Conservation (phyloP, 2,888 invertebrate species). For the Eristalis intricaria region DNA sequence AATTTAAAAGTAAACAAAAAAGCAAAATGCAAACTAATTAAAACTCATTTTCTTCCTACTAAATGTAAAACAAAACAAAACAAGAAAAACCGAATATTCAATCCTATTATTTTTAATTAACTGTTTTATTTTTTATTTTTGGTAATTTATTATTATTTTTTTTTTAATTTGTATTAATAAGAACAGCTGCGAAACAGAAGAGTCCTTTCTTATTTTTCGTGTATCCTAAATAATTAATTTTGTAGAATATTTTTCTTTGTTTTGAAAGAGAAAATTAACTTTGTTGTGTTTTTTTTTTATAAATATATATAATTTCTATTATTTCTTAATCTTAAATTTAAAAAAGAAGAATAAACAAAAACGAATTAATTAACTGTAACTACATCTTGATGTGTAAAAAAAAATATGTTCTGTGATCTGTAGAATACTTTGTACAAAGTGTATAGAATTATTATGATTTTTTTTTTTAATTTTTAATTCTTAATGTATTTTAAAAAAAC, state of each 20-base stretch:
- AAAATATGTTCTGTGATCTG: conserved; percentile 81
- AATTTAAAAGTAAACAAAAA: conserved; percentile 10
- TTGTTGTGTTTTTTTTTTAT: conserved; percentile 62
- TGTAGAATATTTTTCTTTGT: conserved; percentile 59
- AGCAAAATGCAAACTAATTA: conserved; percentile 2
- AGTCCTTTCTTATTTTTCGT: conserved; percentile 24
- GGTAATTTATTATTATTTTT: conserved; percentile 8
- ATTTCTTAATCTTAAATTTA: conserved; percentile 58
- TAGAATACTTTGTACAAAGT: conserved; percentile 81
- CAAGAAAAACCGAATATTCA: conserved; percentile 56
- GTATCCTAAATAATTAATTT: conserved; percentile 45
- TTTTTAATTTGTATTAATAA: not conserved
- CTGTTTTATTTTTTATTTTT: conserved; percentile 27
- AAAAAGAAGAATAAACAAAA: conserved; percentile 36
- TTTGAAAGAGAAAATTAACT: conserved; percentile 47
- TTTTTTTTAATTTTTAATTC: conserved; percentile 73
- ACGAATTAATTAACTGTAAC: conserved; percentile 57
- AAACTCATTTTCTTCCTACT: conserved; percentile 64
- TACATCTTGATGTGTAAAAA: conserved; percentile 72
- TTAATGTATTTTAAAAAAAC: conserved; percentile 59
- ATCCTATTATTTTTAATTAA: conserved; percentile 67
- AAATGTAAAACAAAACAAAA: conserved; percentile 43
- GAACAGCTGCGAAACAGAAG: not conserved
- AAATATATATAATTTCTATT: conserved; percentile 51
- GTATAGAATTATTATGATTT: conserved; percentile 78